Evolutionary conservation across 2,888 invertebrate species (phyloP), one percentile per base, ranked within the genome.

Genomic region (Pasiphila rectangulata): DNA sequence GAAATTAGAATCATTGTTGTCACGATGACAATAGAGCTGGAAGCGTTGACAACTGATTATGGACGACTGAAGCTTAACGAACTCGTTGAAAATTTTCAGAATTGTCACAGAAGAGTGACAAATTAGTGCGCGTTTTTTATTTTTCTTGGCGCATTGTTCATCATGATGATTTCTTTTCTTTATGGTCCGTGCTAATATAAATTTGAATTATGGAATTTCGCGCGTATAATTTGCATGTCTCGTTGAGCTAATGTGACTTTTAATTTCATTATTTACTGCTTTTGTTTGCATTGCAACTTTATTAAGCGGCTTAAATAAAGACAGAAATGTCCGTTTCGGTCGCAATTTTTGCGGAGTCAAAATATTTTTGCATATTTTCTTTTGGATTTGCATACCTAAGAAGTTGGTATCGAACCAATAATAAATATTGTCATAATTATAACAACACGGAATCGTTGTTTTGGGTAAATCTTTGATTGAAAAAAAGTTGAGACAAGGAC

Each of bases 41-140:
- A 59, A 59, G 69, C 72, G 83, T 73, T 80, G 83, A 86, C 83
- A 81, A 78, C 67, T 72, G 73, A 76, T 77, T 76, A 76, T 75
- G 71, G 71, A 70, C 64, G 69, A 70, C 70, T 34, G 45, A 66
- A 64, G 50, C 61, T 66, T 63, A 67, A 64, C 61, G 66, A 64
- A 70, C 70, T 77, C 76, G 76, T 72, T 72, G 69, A 72, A 39
- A 71, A 74, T 73, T 76, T 74, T 67, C 69, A 68, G 63, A 64
- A 64, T 65, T 70, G 69, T 73, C 57, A 54, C 59, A 67, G 78
- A 69, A 73, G 79, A 78, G 64, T 79, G 85, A 86, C 79, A 84
- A 85, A 86, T 83, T 74, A 52, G 69, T 70, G 49, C 46, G 43
- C 44, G 37, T 63, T 66, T 67, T 66, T 66, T 67, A 59, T 69